Evolutionary conservation across 2,888 invertebrate genomes (phyloP), one percentile per base, ranked within the genome.

Genomic region (Stegophylla sp.): DNA sequence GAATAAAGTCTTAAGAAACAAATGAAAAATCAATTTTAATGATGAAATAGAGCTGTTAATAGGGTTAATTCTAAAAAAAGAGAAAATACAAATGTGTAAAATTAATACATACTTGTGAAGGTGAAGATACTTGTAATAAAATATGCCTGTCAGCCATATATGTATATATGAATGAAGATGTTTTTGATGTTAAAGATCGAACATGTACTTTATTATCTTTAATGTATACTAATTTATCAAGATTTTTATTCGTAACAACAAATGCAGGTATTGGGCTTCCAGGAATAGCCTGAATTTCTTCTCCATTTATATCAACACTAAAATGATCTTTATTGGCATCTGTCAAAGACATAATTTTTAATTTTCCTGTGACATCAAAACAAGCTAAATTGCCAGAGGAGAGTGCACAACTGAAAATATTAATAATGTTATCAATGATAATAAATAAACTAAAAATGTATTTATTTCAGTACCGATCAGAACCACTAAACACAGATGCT

Each of bases 131-230:
- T 79, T 79, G 79, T 69, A 79, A 69, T 23, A 79, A 71, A 69
- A 79, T 79, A 69, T 79, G 79, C 4, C 79, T 79, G 20, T 79
- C 79, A 48, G 69, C 79, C 69, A 79, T 79, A 23, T 79, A 79
- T 28, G 79, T 48, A 69, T 79, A 71, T 43, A 79, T 61, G 48
- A 79, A 79, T 17, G 34, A 48, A 48, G 79, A 71, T 48, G 69
- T 51, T 61, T 17, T 61, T 41, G 17, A 23, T 48, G 48, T 59
- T 48, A 63, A 63, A 12, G 48, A 23, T 61, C 59, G 26, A 45
- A 20, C 13, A 13, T 61, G 17, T 13, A 56, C 41, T 48, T 48
- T 71, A 28, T 71, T 63, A 1, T 79, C 61, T 71, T 79, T 79
- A 26, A 71, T n/a, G 26, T 69, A 79, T 48, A 71, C 7, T 61